A percentile compares a stretch with the other conserved stretches of the same genome.
These are phyloP conservation scores for Speoplatyrhinus poulsoni DNA, from an alignment of 2,113 vertebrate genomes.

Conservation along the genomic window DNA sequence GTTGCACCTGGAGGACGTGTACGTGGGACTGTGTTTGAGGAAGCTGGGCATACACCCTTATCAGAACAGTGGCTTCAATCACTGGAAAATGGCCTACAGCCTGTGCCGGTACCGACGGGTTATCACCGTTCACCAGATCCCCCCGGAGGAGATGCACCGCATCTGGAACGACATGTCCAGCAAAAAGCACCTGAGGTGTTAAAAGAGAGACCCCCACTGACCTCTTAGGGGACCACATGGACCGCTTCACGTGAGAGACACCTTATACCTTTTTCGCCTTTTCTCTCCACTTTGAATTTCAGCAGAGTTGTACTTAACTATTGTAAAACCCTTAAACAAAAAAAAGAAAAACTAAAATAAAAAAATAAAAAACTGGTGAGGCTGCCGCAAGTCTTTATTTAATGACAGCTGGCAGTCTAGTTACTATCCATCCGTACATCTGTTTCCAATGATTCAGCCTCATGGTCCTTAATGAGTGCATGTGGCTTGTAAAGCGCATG, in stretches of 20 bases:
- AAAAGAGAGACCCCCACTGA: constrained; percentile 63
- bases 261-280: constrained; percentile 16
- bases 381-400: constrained; percentile 39
- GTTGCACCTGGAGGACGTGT: constrained; percentile 97
- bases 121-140: constrained; percentile 97
- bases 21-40: constrained; percentile 93
- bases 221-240: constrained; percentile 80
- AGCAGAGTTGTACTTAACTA: constrained; percentile 23
- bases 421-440: constrained; percentile 25
- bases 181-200: constrained; percentile 98
- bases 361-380: background rate
- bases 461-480: constrained; percentile 51
- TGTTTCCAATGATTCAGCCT: constrained; percentile 31
- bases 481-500: constrained; percentile 44
- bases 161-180: constrained; percentile 99
- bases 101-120: constrained; percentile 94
- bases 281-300: constrained; percentile 26
- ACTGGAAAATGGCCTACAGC: constrained; percentile 99
- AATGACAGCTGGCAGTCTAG: constrained; percentile 24
- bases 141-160: constrained; percentile 98
- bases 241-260: background rate
- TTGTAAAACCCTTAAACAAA: background rate
- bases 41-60: constrained; percentile 97
- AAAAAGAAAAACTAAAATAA: constrained; percentile 9
- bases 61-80: constrained; percentile 99